Conservation (phyloP, 2,113 vertebrate species). For the Chauna torquata region DNA sequence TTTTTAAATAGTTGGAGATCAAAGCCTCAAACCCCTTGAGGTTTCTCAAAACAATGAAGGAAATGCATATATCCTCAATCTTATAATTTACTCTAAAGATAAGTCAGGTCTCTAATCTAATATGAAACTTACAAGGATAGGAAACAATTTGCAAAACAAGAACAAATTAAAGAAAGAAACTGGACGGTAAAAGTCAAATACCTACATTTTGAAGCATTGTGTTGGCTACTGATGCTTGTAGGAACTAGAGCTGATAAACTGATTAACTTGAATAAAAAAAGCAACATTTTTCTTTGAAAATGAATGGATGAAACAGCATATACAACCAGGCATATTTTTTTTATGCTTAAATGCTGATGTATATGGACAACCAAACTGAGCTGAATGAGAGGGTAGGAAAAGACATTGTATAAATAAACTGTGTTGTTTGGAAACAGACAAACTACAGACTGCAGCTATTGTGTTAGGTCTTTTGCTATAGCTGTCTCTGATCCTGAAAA, state of each 20-base stretch:
- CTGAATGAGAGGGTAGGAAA: neutral
- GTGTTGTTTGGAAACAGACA: neutral
- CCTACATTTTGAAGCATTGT: neutral
- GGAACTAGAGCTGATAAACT: neutral
- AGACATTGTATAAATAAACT: neutral
- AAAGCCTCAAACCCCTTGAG: neutral
- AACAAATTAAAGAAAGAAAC: neutral
- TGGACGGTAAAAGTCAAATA: neutral
- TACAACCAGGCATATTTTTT: neutral
- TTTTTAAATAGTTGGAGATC: neutral
- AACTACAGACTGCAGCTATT: neutral
- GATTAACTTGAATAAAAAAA: neutral
- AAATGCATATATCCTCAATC: too few relatives aligned
- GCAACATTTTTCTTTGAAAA: neutral
- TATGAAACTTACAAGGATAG: neutral
- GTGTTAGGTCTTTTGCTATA: neutral
- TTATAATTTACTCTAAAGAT: neutral
- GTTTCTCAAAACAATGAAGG: neutral
- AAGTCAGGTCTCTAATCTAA: neutral
- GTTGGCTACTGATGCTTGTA: neutral
- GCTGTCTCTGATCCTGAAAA: neutral
- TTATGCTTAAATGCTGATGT: neutral
- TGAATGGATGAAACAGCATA: neutral
- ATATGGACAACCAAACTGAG: neutral
- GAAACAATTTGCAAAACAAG: neutral